A percentile compares a stretch with the other conserved stretches of the same genome.
Evolutionary conservation across 2,888 invertebrate genomes (phyloP).

Genomic region (Apocheima hispidaria): DNA sequence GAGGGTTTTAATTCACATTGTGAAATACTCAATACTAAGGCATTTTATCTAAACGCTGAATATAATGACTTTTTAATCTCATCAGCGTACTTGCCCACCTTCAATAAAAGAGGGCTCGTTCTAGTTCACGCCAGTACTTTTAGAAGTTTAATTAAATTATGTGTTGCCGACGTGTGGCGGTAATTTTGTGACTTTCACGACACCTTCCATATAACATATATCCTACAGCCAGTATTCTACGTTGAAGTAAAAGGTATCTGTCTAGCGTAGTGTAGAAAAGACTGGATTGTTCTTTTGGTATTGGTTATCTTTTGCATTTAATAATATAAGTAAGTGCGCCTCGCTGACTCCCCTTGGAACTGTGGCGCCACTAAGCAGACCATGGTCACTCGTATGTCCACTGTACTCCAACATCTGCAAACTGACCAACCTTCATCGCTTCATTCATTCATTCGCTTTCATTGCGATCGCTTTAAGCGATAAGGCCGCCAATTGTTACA

Average conservation of each 20-base stretch:
- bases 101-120: constrained; percentile 34
- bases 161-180: constrained; percentile 30
- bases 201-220: neutral
- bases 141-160: constrained; percentile 29
- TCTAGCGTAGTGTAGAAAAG: neutral
- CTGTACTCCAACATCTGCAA: no score
- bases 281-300: neutral
- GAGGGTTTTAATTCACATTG: constrained; percentile 20
- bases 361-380: no score
- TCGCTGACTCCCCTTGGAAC: no score
- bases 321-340: no score
- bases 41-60: constrained; percentile 35
- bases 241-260: neutral
- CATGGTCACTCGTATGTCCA: no score
- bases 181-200: constrained; percentile 23
- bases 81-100: constrained; percentile 18
- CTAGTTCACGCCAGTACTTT: constrained; percentile 32
- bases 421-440: no score
- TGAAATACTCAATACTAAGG: constrained; percentile 35
- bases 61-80: constrained; percentile 32
- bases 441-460: no score
- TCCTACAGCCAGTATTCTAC: neutral
- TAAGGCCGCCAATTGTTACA: no score
- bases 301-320: neutral
- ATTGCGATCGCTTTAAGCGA: no score